Evolutionary conservation across 2,113 vertebrate species (phyloP).

Genomic region (Pomatostomus ruficeps): DNA sequence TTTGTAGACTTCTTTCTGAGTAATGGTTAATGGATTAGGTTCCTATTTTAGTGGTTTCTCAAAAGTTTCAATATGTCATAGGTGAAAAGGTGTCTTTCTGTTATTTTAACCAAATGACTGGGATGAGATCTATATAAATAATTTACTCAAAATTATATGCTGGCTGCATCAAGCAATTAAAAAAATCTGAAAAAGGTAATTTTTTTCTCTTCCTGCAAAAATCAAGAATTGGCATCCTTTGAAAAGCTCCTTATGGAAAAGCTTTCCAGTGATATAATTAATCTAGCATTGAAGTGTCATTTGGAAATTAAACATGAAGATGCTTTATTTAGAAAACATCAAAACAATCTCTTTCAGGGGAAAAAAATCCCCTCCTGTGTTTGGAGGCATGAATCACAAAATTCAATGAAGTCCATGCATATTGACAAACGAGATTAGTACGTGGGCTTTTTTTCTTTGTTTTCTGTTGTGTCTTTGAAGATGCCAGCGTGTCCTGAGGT

Average conservation of each 20-base stretch:
- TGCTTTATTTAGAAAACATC: conserved; percentile 49
- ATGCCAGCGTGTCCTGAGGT: not conserved
- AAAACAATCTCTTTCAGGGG: not conserved
- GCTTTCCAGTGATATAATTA: conserved; percentile 16
- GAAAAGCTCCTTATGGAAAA: conserved; percentile 25
- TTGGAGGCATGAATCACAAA: not conserved
- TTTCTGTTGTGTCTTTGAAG: conserved; percentile 8
- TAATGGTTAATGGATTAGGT: not conserved
- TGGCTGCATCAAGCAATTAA: not conserved
- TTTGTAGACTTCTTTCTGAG: not conserved
- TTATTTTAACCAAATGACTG: not conserved
- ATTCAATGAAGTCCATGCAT: not conserved
- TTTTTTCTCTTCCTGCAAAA: not conserved
- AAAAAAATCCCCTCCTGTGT: not conserved
- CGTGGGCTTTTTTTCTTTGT: not conserved
- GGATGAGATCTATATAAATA: not conserved
- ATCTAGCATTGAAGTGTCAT: conserved; percentile 37
- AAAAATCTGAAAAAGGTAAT: not conserved
- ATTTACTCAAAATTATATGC: not conserved
- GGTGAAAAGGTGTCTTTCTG: not conserved
- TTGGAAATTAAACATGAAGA: conserved; percentile 45
- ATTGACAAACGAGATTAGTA: not conserved
- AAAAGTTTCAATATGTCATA: not conserved
- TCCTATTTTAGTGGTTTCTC: not conserved
- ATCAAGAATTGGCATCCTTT: conserved; percentile 14